phyloP scores from a whole-genome alignment of 92 coral and sea anemone genomes.

The Phenganax marumi region DNA sequence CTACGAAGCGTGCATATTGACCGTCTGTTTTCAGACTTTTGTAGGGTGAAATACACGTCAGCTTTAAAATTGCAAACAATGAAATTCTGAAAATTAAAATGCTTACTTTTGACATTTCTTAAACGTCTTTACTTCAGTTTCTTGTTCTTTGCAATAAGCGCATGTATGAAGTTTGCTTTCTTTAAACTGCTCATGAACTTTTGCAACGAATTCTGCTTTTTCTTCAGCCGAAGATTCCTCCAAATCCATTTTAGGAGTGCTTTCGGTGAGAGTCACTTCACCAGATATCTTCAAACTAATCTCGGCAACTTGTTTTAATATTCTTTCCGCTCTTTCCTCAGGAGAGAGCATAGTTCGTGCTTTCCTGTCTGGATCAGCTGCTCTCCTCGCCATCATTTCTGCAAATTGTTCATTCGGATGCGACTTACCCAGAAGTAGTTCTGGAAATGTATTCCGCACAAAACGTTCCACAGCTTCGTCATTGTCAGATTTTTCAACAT shows the following conservation, averaged over 20 bases:
- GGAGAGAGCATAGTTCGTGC: no score
- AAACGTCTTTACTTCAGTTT: slow-evolving; percentile 63
- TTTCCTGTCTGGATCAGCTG: no score
- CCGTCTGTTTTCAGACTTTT: not conserved
- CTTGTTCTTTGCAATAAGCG: slow-evolving; percentile 75
- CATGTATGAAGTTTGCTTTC: slow-evolving; percentile 65
- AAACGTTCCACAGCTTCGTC: slow-evolving; percentile 41
- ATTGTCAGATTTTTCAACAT: slow-evolving; percentile 24
- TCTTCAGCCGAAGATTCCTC: not conserved
- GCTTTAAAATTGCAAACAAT: not conserved
- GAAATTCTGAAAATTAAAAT: not conserved
- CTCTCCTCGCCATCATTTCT: not conserved
- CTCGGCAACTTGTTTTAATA: no score
- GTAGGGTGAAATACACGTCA: not conserved
- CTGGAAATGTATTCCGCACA: slow-evolving; percentile 34
- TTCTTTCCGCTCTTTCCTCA: no score
- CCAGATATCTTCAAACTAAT: no score
- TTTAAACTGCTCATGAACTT: not conserved
- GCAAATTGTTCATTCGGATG: slow-evolving; percentile 84
- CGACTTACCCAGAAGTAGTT: slow-evolving; percentile 68
- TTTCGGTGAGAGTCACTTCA: no score
- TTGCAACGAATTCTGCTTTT: slow-evolving; percentile 15
- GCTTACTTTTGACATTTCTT: slow-evolving; percentile 90
- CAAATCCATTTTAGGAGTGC: no score
- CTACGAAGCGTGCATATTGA: not conserved